phyloP scores from a whole-genome alignment of 2,113 vertebrate genomes.

The Sturnira hondurensis region DNA sequence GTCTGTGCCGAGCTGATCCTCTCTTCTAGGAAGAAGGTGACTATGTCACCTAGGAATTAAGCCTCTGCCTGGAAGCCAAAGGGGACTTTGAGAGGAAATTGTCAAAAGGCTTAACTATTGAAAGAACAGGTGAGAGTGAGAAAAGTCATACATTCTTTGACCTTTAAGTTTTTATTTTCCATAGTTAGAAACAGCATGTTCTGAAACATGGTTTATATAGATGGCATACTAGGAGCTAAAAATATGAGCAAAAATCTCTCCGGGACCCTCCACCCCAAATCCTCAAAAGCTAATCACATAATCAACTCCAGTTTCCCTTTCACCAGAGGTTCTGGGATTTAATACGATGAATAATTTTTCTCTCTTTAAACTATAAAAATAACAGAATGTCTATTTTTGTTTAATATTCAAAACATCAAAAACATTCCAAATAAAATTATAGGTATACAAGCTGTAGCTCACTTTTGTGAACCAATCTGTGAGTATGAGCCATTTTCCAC shows the following conservation, averaged over 20 bases:
- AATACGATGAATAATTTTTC: neutral
- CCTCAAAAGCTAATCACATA: neutral
- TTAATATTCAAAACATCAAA: neutral
- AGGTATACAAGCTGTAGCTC: neutral
- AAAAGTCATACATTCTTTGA: neutral
- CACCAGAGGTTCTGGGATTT: neutral
- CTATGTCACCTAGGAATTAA: neutral
- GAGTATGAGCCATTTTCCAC: neutral
- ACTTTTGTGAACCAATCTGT: neutral
- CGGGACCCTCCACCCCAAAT: neutral
- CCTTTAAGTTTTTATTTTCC: neutral
- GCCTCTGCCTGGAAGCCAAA: neutral
- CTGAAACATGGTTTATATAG: neutral
- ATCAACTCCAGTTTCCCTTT: neutral
- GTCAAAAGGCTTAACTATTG: neutral
- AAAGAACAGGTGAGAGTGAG: neutral
- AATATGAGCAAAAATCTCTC: neutral
- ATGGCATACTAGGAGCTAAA: neutral
- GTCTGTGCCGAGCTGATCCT: neutral
- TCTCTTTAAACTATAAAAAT: neutral
- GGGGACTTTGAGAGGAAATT: neutral
- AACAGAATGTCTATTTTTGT: neutral
- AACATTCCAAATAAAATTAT: neutral
- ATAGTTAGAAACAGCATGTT: neutral
- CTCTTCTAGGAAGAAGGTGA: neutral